A percentile compares a stretch with the other conserved stretches of the same genome.
These are phyloP conservation scores for Xiphorhynchus elegans DNA, from an alignment of 2,113 vertebrate genomes.

Conservation along the genomic window DNA sequence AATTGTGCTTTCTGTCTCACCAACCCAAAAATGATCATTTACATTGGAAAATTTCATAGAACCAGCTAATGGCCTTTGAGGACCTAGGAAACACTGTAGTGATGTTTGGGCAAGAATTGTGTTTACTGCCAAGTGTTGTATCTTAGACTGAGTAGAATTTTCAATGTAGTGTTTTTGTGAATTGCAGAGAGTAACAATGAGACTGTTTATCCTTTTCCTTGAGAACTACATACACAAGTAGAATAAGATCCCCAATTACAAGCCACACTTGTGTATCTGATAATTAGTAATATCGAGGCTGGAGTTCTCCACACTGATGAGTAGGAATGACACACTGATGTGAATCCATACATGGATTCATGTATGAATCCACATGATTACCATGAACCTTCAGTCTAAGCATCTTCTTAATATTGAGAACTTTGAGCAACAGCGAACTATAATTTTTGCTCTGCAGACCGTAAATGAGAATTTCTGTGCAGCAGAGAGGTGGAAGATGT, in stretches of 20 bases:
- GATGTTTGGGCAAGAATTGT: background rate
- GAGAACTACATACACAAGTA: accelerated
- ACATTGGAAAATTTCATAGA: background rate
- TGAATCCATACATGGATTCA: background rate
- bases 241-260: background rate
- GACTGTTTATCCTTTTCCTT: background rate
- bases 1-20: background rate
- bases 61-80: background rate
- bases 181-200: background rate
- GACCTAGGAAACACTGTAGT: background rate
- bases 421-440: background rate
- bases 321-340: background rate
- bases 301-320: background rate
- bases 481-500: background rate
- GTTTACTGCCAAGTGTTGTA: background rate
- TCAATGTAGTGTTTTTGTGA: background rate
- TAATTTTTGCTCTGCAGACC: background rate
- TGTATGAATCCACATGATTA: background rate
- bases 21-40: background rate
- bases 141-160: background rate
- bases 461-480: background rate
- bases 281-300: background rate
- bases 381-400: background rate
- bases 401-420: background rate
- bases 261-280: accelerated